Percentiles rank a stretch among this genome's conserved stretches.
These are phyloP conservation scores for Embiotoca jacksoni DNA, from an alignment of 2,113 vertebrate genomes.

Conservation along the genomic window DNA sequence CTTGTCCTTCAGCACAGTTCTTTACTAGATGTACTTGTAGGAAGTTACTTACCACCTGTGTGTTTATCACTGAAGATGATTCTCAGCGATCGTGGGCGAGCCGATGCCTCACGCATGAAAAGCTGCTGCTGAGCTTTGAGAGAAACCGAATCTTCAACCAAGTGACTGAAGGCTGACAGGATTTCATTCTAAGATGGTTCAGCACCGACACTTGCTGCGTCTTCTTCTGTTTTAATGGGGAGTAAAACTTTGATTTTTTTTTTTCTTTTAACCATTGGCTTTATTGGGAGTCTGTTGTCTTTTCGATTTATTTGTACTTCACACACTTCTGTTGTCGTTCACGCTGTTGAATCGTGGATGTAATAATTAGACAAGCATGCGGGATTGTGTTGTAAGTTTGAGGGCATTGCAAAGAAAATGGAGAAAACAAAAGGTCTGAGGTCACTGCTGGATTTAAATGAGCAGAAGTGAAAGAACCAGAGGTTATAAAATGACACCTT, in stretches of 20 bases:
- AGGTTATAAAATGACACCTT: conserved; percentile 6
- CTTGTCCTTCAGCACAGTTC: too few species aligned
- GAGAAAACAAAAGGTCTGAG: background rate
- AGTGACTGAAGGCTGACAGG: background rate
- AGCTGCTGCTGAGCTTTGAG: background rate
- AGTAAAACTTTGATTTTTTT: background rate
- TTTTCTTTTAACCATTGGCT: too few species aligned
- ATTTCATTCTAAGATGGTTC: background rate
- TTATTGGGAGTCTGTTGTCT: conserved; percentile 1
- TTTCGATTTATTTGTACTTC: background rate
- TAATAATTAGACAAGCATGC: background rate
- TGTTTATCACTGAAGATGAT: background rate
- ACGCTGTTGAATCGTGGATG: conserved; percentile 23
- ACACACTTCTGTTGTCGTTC: background rate
- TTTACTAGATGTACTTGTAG: too few species aligned
- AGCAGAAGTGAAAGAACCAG: conserved; percentile 13
- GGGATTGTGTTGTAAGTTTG: background rate
- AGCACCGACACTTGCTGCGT: background rate
- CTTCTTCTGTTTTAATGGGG: background rate
- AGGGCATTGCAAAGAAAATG: conserved; percentile 5
- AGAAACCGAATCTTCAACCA: background rate
- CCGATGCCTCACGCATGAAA: background rate
- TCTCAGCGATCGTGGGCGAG: background rate
- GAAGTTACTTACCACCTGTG: background rate
- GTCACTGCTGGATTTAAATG: conserved; percentile 41